These are phyloP conservation scores for Meloe dianella DNA, from an alignment of 2,888 invertebrate genomes.

Conservation along the genomic window DNA sequence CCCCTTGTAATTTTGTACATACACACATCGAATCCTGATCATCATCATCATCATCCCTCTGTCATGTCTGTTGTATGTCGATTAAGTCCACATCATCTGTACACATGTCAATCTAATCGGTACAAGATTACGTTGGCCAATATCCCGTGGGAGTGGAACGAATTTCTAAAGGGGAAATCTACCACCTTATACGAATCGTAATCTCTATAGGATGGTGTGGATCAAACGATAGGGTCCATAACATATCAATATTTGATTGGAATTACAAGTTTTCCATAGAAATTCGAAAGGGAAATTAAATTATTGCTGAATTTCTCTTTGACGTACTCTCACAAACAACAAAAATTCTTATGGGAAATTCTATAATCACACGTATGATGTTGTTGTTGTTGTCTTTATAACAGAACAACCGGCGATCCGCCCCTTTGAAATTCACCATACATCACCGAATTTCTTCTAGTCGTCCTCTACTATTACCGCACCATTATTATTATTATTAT, in stretches of 20 bases:
- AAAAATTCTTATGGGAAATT: neutral
- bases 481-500: neutral
- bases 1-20: conserved; percentile 29
- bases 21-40: conserved; percentile 13
- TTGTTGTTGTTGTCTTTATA: neutral
- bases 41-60: neutral
- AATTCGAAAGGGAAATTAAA: neutral
- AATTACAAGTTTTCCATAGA: neutral
- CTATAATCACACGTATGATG: neutral
- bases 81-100: neutral
- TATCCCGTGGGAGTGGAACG: conserved; percentile 26
- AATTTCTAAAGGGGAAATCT: conserved; percentile 12
- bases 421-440: neutral
- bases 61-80: too few relatives aligned
- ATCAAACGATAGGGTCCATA: neutral
- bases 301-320: neutral
- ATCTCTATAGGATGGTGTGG: neutral
- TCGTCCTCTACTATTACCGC: neutral
- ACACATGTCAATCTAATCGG: conserved; percentile 32
- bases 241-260: too few relatives aligned
- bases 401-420: neutral
- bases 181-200: neutral
- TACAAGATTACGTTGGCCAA: conserved; percentile 11
- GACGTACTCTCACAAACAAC: neutral
- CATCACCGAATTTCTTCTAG: too few relatives aligned